Evolutionary conservation across 1,140 invertebrate species (phyloP), one percentile per base, ranked within the genome.

Genomic region (Drosophila albomicans): DNA sequence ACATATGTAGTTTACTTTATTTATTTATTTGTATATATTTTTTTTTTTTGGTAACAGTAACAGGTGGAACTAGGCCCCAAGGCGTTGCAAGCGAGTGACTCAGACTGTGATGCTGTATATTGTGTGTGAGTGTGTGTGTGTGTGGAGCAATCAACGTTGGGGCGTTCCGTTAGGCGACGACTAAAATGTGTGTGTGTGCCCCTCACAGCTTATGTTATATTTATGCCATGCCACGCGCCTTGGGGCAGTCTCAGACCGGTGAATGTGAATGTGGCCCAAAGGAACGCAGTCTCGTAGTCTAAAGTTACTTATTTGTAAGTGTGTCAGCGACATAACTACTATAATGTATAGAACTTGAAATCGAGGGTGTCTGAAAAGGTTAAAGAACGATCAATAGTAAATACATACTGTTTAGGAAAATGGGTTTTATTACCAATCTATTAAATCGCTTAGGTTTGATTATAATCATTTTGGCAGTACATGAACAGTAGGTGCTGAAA

Each of bases 261-360:
- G 38, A 75, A 65, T 63, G 78, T 69, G 70, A 56, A 62, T 30
- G 70, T 41, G 28, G 62, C 78, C 63, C 69, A 49, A 74, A 49
- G 49, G 46, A 73, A 71, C 66, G 64, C 8, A 16, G 67, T 25
- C 78, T 69, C n/a, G 51, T 16, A 75, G 78, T 38, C 66, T 62
- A 20, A 70, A 75, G 43, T 82, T 79, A 82, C 77, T 82, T 72
- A 79, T 72, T 70, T 66, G 77, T 78, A 80, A 87, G 66, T 89
- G 74, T 88, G 84, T 79, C 82, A 86, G 75, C 51, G 51, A 61
- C 63, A 8, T 38, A 38, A 38, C 35, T 11, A 10, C 7, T 10
- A 10, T 3, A 10, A 38, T 38, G 10, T 10, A 61, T 11, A 38
- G 7, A 84, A 62, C 72, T 30, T 5, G 13, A 46, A 52, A 38